Conservation (phyloP, 2,113 vertebrate genomes). For the Anarrhichthys ocellatus region DNA sequence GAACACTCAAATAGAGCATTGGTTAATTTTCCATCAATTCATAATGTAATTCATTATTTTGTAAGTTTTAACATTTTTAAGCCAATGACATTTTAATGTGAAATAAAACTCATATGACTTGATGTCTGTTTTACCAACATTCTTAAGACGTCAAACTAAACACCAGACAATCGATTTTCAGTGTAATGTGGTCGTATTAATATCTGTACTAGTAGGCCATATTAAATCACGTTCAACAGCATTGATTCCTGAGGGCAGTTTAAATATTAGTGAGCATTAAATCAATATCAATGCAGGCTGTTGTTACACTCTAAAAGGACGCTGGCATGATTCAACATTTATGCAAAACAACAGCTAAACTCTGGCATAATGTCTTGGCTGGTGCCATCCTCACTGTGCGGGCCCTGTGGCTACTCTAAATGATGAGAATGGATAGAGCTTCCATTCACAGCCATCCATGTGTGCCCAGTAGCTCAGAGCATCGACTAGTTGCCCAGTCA, state of each 20-base stretch:
- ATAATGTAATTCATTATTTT: constrained; percentile 2
- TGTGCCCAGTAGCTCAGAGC: constrained; percentile 74
- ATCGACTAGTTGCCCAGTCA: constrained; percentile 68
- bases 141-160: constrained; percentile 54
- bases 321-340: constrained; percentile 83
- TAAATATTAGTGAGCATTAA: constrained; percentile 83
- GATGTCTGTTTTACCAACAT: constrained; percentile 25
- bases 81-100: not conserved
- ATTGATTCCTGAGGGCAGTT: constrained; percentile 79
- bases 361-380: constrained; percentile 82
- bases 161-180: constrained; percentile 59
- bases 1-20: not conserved
- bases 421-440: constrained; percentile 75
- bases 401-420: constrained; percentile 76
- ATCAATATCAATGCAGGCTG: constrained; percentile 81
- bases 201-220: constrained; percentile 63
- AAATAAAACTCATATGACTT: constrained; percentile 36
- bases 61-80: not conserved
- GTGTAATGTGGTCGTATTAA: constrained; percentile 63
- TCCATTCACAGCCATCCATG: constrained; percentile 72
- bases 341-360: constrained; percentile 84
- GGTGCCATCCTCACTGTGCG: constrained; percentile 69
- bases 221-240: constrained; percentile 77
- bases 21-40: not conserved
- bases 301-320: constrained; percentile 78